These are phyloP conservation scores for Amblyopsis hoosieri DNA, from an alignment of 2,797 vertebrate species.

Conservation along the genomic window DNA sequence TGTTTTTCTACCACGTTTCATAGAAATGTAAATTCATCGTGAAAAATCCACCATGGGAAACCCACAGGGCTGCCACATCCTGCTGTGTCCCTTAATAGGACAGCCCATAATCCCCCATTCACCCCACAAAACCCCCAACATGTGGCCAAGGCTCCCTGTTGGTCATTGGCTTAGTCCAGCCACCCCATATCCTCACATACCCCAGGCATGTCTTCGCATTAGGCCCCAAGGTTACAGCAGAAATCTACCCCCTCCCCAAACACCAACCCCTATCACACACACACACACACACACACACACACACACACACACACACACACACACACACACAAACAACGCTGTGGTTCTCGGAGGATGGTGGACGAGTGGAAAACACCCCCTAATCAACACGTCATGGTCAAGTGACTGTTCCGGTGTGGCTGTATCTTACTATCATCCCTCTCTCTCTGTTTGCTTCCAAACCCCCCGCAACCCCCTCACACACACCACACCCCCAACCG, in stretches of 20 bases:
- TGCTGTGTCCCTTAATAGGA: slow-evolving; percentile 33
- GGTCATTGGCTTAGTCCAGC: slow-evolving; percentile 1
- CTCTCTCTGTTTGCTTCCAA: slow-evolving; percentile 1
- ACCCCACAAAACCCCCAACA: slow-evolving; percentile 6
- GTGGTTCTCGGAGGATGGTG: background rate
- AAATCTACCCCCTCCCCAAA: background rate
- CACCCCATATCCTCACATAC: background rate
- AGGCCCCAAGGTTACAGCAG: slow-evolving; percentile 3
- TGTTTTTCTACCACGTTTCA: slow-evolving; percentile 18
- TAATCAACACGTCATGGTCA: slow-evolving; percentile 5
- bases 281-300: too few relatives aligned
- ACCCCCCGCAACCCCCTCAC: background rate
- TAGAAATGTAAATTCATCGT: slow-evolving; percentile 42
- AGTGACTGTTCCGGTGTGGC: background rate
- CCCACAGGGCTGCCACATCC: slow-evolving; percentile 10
- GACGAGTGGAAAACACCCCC: slow-evolving; percentile 3
- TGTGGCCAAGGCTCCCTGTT: background rate
- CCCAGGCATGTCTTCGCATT: background rate
- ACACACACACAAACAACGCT: background rate
- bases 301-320: background rate
- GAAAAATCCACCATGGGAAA: slow-evolving; percentile 29
- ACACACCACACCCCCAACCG: slow-evolving; percentile 7
- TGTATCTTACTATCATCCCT: slow-evolving; percentile 9
- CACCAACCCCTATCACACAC: too few relatives aligned
- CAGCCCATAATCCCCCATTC: slow-evolving; percentile 30